Evolutionary conservation across 2,797 vertebrate species (phyloP).

Genomic region (Rhynchonycteris naso): DNA sequence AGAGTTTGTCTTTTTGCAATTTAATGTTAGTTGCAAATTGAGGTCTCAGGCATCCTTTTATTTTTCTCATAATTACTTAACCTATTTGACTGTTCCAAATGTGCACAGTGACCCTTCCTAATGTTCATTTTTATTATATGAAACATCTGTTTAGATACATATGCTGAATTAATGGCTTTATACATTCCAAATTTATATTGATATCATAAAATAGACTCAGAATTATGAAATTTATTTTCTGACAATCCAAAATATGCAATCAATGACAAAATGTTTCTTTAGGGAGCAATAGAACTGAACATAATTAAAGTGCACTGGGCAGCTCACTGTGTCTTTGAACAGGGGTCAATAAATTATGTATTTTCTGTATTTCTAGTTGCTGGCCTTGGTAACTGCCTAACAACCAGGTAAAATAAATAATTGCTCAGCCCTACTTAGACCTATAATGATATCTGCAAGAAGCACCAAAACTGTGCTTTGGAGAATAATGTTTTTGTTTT

Average conservation of each 20-base stretch:
- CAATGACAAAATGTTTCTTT: constrained; percentile 66
- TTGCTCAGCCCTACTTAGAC: constrained; percentile 34
- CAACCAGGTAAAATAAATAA: constrained; percentile 69
- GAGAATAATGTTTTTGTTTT: neutral
- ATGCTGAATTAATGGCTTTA: constrained; percentile 42
- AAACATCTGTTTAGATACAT: constrained; percentile 34
- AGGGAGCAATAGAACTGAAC: constrained; percentile 71
- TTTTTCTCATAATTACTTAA: constrained; percentile 50
- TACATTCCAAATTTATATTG: constrained; percentile 62
- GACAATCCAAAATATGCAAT: constrained; percentile 63
- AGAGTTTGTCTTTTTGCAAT: constrained; percentile 51
- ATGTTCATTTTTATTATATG: constrained; percentile 56
- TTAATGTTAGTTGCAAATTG: constrained; percentile 57
- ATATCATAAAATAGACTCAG: constrained; percentile 57
- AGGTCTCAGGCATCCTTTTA: constrained; percentile 53
- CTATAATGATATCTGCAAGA: constrained; percentile 6
- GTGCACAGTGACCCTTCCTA: constrained; percentile 25
- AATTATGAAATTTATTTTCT: constrained; percentile 59
- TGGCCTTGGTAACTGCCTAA: constrained; percentile 65
- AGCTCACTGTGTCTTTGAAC: constrained; percentile 52
- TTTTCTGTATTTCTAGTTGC: constrained; percentile 50
- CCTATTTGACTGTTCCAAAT: constrained; percentile 24
- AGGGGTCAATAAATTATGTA: constrained; percentile 65
- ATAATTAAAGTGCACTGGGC: constrained; percentile 55
- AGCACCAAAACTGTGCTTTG: constrained; percentile 26